A percentile compares a stretch with the other conserved stretches of the same genome.
Evolutionary conservation across 2,113 vertebrate genomes (phyloP).

Genomic region (Sinocyclocheilus maitianheensis): DNA sequence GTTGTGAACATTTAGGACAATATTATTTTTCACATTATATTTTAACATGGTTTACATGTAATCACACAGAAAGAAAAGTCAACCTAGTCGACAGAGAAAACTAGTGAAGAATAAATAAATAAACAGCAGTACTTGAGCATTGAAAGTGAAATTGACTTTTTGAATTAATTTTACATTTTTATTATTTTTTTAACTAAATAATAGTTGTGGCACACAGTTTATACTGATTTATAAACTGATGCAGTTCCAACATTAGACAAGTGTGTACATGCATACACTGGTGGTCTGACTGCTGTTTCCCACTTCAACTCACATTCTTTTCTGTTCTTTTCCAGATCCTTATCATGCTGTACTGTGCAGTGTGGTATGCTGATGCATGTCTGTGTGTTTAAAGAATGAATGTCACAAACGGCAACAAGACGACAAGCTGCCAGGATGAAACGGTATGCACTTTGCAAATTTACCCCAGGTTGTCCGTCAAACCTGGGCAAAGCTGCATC

Average conservation of each 20-base stretch:
- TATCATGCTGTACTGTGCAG: slow-evolving; percentile 46
- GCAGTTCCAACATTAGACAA: slow-evolving; percentile 10
- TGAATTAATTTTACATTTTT: background rate
- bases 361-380: slow-evolving; percentile 79
- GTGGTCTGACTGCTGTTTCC: slow-evolving; percentile 5
- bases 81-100: background rate
- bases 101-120: background rate
- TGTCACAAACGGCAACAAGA: slow-evolving; percentile 71
- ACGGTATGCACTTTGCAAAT: slow-evolving; percentile 79
- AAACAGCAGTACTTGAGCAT: background rate
- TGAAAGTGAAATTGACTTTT: background rate
- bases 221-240: background rate
- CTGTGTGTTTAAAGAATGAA: slow-evolving; percentile 82
- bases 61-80: background rate
- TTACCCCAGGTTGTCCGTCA: slow-evolving; percentile 77
- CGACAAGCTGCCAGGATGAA: slow-evolving; percentile 67
- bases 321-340: slow-evolving; percentile 32
- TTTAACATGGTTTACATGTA: background rate
- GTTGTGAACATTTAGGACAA: background rate
- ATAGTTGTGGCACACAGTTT: no score
- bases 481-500: slow-evolving; percentile 74
- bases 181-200: background rate
- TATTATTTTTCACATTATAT: background rate
- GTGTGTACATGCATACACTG: slow-evolving; percentile 57
- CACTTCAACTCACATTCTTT: background rate